Conservation (phyloP, 2,113 vertebrate species). For the Deroptyus accipitrinus region DNA sequence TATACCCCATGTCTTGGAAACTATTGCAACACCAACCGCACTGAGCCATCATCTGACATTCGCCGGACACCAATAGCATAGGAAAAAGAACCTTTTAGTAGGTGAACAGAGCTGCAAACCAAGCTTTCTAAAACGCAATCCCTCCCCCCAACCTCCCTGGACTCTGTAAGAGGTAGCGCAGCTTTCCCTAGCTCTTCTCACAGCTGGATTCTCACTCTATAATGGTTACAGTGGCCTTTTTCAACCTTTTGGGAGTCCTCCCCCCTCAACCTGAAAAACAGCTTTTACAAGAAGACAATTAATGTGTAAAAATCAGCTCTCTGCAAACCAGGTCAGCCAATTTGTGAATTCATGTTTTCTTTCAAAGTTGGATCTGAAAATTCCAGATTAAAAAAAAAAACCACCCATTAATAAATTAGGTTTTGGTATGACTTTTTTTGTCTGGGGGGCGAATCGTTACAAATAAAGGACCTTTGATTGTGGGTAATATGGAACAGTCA, state of each 20-base stretch:
- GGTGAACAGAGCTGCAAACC: neutral
- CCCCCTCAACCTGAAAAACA: neutral
- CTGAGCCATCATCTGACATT: neutral
- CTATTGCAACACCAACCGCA: no score
- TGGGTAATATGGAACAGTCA: slow-evolving; percentile 1
- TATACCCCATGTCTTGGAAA: neutral
- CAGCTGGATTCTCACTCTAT: neutral
- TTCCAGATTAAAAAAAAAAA: neutral
- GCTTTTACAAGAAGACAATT: neutral
- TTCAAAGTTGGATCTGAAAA: neutral
- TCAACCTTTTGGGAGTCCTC: neutral
- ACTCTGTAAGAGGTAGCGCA: rapidly evolving
- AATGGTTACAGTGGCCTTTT: no score
- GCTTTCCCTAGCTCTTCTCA: neutral
- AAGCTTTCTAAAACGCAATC: neutral
- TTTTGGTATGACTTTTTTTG: neutral
- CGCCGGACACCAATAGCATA: no score
- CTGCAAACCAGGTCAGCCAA: neutral
- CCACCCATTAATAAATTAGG: neutral
- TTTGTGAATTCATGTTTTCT: neutral
- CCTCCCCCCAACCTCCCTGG: neutral
- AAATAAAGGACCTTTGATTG: slow-evolving; percentile 43
- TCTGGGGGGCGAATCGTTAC: neutral
- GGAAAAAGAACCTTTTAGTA: neutral
- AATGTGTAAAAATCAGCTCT: neutral